Percentiles rank a stretch among this genome's conserved stretches.
phyloP scores from a whole-genome alignment of 2,888 invertebrate species.

The Rosalia funebris region DNA sequence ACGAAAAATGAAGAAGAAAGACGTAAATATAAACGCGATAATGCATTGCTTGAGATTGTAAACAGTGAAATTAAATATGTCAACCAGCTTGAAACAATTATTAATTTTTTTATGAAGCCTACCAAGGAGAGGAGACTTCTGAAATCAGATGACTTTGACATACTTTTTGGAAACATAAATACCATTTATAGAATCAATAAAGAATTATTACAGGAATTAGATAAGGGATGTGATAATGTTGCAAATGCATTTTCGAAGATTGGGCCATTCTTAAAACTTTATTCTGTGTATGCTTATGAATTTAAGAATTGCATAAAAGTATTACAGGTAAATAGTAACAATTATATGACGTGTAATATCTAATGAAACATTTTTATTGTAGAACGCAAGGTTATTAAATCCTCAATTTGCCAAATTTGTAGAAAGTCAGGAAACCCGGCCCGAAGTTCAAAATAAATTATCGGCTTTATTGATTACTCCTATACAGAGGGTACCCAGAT shows the following conservation, averaged over 20 bases:
- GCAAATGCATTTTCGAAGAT: constrained; percentile 75
- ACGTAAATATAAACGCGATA: constrained; percentile 59
- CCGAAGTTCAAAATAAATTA: constrained; percentile 76
- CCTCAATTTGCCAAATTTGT: constrained; percentile 69
- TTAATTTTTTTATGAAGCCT: constrained; percentile 73
- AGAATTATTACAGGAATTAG: constrained; percentile 70
- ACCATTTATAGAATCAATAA: constrained; percentile 73
- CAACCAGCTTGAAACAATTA: constrained; percentile 72
- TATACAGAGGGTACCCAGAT: constrained; percentile 81
- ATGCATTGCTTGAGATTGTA: constrained; percentile 75
- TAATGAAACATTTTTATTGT: background rate
- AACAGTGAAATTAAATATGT: constrained; percentile 77
- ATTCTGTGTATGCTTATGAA: constrained; percentile 81
- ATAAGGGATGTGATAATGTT: constrained; percentile 68
- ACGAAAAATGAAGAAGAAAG: constrained; percentile 57
- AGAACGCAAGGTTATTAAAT: constrained; percentile 66
- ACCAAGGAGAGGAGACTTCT: constrained; percentile 67
- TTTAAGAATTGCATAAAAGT: constrained; percentile 72
- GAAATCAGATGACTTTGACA: constrained; percentile 65
- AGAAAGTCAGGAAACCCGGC: constrained; percentile 72
- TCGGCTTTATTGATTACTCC: constrained; percentile 80
- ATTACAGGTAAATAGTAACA: constrained; percentile 71
- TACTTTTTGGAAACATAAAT: constrained; percentile 73
- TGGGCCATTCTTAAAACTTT: constrained; percentile 81
- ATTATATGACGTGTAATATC: background rate